Conservation (phyloP, 2,797 vertebrate species). For the Ciconia nigra region DNA sequence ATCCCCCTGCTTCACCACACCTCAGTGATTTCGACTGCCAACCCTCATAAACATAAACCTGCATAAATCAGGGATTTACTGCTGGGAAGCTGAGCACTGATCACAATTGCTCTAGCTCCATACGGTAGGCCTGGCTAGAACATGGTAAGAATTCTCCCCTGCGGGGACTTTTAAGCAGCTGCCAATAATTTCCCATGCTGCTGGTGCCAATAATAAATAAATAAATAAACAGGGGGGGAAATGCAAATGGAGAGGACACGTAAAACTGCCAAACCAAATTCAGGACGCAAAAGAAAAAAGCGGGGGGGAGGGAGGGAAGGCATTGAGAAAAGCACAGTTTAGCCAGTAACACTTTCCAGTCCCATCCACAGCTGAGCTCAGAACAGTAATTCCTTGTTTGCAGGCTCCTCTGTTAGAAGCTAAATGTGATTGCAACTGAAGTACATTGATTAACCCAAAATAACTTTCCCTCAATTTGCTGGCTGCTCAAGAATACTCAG, state of each 20-base stretch:
- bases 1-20: background rate
- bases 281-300: constrained; percentile 7
- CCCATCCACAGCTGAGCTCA: constrained; percentile 21
- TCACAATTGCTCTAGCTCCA: constrained; percentile 46
- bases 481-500: constrained; percentile 67
- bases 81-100: constrained; percentile 14
- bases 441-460: constrained; percentile 72
- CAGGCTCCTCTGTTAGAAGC: constrained; percentile 56
- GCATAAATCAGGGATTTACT: background rate
- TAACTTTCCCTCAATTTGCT: constrained; percentile 71
- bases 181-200: constrained; percentile 59
- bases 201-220: background rate
- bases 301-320: background rate
- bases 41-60: background rate
- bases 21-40: background rate
- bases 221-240: background rate
- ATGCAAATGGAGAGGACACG: constrained; percentile 1
- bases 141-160: constrained; percentile 47
- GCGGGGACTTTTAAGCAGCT: constrained; percentile 27
- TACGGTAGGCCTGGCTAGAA: background rate
- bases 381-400: constrained; percentile 69
- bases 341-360: constrained; percentile 58
- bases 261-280: constrained; percentile 46
- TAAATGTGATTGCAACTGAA: constrained; percentile 70
- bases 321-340: constrained; percentile 16